Evolutionary conservation across 2,888 invertebrate genomes (phyloP).

Genomic region (Folsomia manolachei): DNA sequence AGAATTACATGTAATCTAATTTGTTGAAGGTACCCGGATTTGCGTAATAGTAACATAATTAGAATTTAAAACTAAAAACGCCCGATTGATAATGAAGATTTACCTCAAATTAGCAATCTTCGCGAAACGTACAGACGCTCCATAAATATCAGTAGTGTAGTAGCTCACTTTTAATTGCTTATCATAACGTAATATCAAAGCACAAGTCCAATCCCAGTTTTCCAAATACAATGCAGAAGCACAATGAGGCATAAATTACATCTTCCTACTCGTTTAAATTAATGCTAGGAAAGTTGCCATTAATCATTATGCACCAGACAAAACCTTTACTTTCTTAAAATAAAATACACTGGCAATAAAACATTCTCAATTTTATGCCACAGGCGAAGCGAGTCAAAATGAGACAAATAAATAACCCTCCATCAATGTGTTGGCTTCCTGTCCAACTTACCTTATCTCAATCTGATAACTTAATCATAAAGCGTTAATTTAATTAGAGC

Average conservation of each 20-base stretch:
- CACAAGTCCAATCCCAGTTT: not conserved
- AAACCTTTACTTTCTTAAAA: too few relatives aligned
- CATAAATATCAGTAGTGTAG: too few relatives aligned
- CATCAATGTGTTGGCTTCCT: too few relatives aligned
- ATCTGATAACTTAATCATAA: not conserved
- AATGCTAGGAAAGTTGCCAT: not conserved
- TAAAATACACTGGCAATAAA: too few relatives aligned
- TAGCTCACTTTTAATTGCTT: too few relatives aligned
- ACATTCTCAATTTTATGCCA: too few relatives aligned
- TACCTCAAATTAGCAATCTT: slow-evolving; percentile 29
- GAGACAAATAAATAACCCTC: not conserved
- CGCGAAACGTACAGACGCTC: slow-evolving; percentile 25
- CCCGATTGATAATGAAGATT: too few relatives aligned
- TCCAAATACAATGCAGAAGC: not conserved
- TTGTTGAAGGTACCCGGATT: too few relatives aligned
- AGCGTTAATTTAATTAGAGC: not conserved
- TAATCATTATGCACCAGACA: not conserved
- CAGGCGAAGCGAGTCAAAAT: not conserved
- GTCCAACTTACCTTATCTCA: not conserved
- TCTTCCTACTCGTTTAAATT: not conserved
- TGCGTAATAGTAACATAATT: too few relatives aligned
- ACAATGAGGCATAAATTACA: not conserved
- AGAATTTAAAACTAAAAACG: too few relatives aligned
- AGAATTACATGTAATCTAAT: too few relatives aligned
- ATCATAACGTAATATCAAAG: too few relatives aligned